Percentiles rank a stretch among this genome's conserved stretches.
Evolutionary conservation across 2,113 vertebrate genomes (phyloP).

Genomic region (Chrysemys picta): DNA sequence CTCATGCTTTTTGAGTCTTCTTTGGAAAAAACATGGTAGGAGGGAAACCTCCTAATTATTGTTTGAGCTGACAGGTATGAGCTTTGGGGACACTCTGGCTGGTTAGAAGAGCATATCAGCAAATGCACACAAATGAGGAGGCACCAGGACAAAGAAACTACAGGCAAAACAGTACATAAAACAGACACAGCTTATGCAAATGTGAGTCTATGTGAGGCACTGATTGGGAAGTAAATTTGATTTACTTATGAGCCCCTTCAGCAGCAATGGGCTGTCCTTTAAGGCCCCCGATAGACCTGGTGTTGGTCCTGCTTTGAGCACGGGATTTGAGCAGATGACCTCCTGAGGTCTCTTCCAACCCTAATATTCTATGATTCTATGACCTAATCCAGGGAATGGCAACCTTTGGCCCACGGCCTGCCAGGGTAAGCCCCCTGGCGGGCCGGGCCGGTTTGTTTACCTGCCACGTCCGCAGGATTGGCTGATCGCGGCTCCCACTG

Average conservation of each 20-base stretch:
- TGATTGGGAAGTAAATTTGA: conserved; percentile 66
- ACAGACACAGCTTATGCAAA: conserved; percentile 68
- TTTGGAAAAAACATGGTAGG: neutral
- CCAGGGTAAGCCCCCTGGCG: no score
- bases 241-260: conserved; percentile 29
- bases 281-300: neutral
- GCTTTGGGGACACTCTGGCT: conserved; percentile 70
- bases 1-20: conserved; percentile 42
- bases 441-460: no score
- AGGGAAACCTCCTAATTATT: conserved; percentile 56
- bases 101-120: conserved; percentile 51
- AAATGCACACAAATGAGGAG: conserved; percentile 46
- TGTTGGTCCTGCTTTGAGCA: no score
- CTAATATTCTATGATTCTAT: no score
- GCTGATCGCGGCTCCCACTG: no score
- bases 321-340: no score
- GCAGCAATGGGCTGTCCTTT: neutral
- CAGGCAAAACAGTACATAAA: conserved; percentile 69
- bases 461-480: no score
- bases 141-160: conserved; percentile 41
- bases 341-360: no score
- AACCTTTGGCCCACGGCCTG: no score
- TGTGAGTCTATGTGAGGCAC: conserved; percentile 38
- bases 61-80: conserved; percentile 31
- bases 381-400: no score